phyloP scores from a whole-genome alignment of 2,888 invertebrate species.

The Agrilus biguttatus region DNA sequence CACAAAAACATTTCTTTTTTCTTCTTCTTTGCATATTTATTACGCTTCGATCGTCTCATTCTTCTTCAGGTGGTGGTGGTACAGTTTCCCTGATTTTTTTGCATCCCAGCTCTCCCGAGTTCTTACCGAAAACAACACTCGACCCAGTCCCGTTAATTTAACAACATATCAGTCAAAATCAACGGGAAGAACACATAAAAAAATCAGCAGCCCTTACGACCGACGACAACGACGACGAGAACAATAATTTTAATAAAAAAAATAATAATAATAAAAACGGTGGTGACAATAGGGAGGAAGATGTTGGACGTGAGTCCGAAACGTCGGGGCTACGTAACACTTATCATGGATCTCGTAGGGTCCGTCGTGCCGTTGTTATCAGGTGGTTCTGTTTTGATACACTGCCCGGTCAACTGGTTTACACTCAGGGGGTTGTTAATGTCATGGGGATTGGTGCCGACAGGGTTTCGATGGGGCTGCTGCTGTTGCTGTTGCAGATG shows the following conservation, averaged over 20 bases:
- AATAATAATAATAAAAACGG: too few species aligned
- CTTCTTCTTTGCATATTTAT: too few species aligned
- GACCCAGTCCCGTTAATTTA: too few species aligned
- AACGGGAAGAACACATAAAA: not conserved
- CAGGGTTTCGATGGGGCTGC: constrained; percentile 55
- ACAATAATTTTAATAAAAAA: not conserved
- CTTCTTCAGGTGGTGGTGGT: too few species aligned
- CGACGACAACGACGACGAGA: not conserved
- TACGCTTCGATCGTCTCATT: too few species aligned
- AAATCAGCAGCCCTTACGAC: too few species aligned
- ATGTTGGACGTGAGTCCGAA: constrained; percentile 3
- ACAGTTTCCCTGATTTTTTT: too few species aligned
- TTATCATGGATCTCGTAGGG: constrained; percentile 29
- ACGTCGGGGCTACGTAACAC: constrained; percentile 29
- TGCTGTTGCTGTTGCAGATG: constrained; percentile 30
- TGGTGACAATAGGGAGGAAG: not conserved
- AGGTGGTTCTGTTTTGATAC: constrained; percentile 26
- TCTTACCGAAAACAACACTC: too few species aligned
- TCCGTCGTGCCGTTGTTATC: constrained; percentile 26
- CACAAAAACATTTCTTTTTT: constrained; percentile 1
- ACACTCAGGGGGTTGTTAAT: constrained; percentile 86
- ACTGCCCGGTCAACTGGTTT: constrained; percentile 72
- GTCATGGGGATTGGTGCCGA: constrained; percentile 83
- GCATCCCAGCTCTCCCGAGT: too few species aligned
- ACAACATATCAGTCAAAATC: not conserved